phyloP scores from a whole-genome alignment of 1,140 invertebrate genomes.

The Psilanteris sp. region DNA sequence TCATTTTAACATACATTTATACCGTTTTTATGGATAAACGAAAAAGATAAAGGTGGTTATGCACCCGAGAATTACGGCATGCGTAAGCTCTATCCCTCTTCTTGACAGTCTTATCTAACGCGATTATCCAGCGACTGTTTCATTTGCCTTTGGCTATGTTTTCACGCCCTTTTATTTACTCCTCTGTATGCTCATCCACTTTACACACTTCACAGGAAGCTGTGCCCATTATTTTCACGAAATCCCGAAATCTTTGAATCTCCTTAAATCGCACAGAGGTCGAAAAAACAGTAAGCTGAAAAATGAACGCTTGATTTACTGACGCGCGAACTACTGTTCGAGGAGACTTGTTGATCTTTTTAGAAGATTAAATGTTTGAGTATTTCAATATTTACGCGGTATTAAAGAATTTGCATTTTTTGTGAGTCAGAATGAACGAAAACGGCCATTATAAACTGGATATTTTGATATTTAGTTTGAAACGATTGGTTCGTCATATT shows the following conservation, averaged over 20 bases:
- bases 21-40: conserved; percentile 11
- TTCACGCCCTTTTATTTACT: conserved; percentile 56
- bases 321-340: not conserved
- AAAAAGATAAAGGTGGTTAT: conserved; percentile 51
- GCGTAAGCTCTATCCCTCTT: conserved; percentile 73
- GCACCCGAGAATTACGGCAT: conserved; percentile 67
- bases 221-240: conserved; percentile 63
- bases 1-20: conserved; percentile 7
- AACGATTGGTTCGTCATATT: too few relatives aligned
- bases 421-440: too few relatives aligned
- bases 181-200: conserved; percentile 57
- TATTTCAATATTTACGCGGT: too few relatives aligned
- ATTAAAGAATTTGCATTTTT: too few relatives aligned
- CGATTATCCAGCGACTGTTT: conserved; percentile 67
- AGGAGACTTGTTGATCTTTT: conserved; percentile 28
- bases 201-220: conserved; percentile 57
- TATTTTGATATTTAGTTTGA: too few relatives aligned
- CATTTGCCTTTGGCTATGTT: conserved; percentile 47
- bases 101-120: conserved; percentile 74
- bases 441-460: too few relatives aligned
- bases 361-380: conserved; percentile 7
- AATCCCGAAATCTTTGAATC: conserved; percentile 62
- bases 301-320: conserved; percentile 52
- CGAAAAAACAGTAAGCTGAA: conserved; percentile 46
- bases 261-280: conserved; percentile 40